Base-by-base conservation (phyloP, 2,797 vertebrate species). In the Podargus strigoides region DNA sequence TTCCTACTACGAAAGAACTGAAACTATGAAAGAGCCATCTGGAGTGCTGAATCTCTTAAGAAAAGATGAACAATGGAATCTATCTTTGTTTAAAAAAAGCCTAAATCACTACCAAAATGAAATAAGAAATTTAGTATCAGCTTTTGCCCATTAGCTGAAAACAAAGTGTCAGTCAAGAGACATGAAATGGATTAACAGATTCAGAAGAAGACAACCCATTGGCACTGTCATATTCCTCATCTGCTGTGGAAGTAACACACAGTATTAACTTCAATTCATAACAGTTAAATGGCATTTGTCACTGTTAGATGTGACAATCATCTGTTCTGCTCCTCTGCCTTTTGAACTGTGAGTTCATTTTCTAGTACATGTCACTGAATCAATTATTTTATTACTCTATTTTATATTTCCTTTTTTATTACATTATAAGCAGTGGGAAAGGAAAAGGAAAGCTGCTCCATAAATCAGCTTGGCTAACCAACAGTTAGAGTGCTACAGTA, bases 311-410 rank as follows among this genome's bases (percentile, higher is more conserved):
- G 68, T 94, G 94, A 95, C 96, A 95, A 85, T 97, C 93, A 85
- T 95, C 95, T 88, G 86, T 96, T 93, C 76, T 94, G 81, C 83
- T 95, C 44, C 64, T 79, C 88, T 91, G 83, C 84, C 81, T 97
- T 90, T 87, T 95, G 93, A 95, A 91, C 95, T 84, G 90, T 81
- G 91, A 93, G 90, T 93, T 95, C 95, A 89, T 96, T 96, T 93
- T 69, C 90, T 92, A 85, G 73, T 91, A 80, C 78, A 85, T 86
- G 80, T 75, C 96, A 91, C 85, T 94, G 94, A 96, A 97, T 97
- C 94, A 96, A 95, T 96, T 97, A 95, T 97, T 97, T 97, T 97
- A 96, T 89, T 58, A 67, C 80, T 95, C 53, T 42, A 87, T 94
- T 97, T 96, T 94, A 82, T 96, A 95, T 96, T 96, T 96, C 80